Evolutionary conservation across 2,888 invertebrate species (phyloP), one percentile per base, ranked within the genome.

Genomic region (Euspilapteryx auroguttella): DNA sequence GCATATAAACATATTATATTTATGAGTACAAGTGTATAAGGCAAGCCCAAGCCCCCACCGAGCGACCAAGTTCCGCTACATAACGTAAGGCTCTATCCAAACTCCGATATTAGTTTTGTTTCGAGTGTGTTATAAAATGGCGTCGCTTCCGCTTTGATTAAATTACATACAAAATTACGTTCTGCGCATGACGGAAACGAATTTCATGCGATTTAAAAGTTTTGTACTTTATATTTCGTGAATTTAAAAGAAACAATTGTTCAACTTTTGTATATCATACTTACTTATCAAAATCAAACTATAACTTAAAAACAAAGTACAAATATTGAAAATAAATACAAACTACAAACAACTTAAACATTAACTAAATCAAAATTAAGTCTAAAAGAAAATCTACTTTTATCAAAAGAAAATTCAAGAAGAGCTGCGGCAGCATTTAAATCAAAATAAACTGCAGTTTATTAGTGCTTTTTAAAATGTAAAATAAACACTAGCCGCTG

Each of bases 21-120:
- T n/a, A n/a, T n/a, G n/a, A n/a, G n/a, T n/a, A n/a, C n/a, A n/a
- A n/a, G n/a, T n/a, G n/a, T n/a, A n/a, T n/a, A n/a, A n/a, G n/a
- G n/a, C n/a, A n/a, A n/a, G n/a, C n/a, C n/a, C n/a, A n/a, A n/a
- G n/a, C n/a, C n/a, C n/a, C n/a, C n/a, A n/a, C n/a, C n/a, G n/a
- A n/a, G n/a, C n/a, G n/a, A n/a, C n/a, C n/a, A n/a, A n/a, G n/a
- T n/a, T n/a, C n/a, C n/a, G n/a, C n/a, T n/a, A n/a, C n/a, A n/a
- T n/a, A n/a, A n/a, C n/a, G n/a, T 20, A 23, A 23, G 20, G 13
- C 38, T 35, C 36, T 41, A 37, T 41, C 38, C 38, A 36, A 40
- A 42, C 38, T 42, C 35, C 27, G 34, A 34, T 40, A 45, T 46
- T 45, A 44, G 42, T 45, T 43, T 39, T 42, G 32, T 30, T 28